Percentiles rank a stretch among this genome's conserved stretches.
Evolutionary conservation across 2,113 vertebrate species (phyloP).

Genomic region (Eulemur macaco): DNA sequence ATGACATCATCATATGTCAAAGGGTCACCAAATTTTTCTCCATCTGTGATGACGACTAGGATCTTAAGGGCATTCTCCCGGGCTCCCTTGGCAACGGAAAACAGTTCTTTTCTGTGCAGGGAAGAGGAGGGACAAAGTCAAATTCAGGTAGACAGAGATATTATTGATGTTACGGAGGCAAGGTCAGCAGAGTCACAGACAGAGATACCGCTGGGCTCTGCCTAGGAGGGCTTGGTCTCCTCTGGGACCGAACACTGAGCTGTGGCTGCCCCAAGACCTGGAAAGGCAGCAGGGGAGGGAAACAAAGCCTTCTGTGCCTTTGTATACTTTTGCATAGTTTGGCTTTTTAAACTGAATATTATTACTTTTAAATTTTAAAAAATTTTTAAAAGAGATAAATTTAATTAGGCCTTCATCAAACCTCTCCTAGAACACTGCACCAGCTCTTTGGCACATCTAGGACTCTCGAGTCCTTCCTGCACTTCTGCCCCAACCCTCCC

Average conservation of each 20-base stretch:
- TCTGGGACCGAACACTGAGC: neutral
- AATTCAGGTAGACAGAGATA: neutral
- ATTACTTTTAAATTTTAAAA: constrained; percentile 3
- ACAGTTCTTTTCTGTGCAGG: constrained; percentile 76
- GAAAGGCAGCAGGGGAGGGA: neutral
- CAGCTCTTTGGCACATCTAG: neutral
- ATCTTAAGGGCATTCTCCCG: constrained; percentile 77
- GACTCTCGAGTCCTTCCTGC: neutral
- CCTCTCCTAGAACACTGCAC: neutral
- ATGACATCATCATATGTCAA: constrained; percentile 74
- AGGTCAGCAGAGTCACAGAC: neutral
- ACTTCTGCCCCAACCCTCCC: neutral
- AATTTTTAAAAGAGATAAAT: neutral
- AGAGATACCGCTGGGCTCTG: neutral
- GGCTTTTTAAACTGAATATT: neutral
- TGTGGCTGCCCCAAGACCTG: neutral
- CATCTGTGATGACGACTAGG: constrained; percentile 87
- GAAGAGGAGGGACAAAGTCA: constrained; percentile 21
- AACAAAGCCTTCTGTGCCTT: neutral
- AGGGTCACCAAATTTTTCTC: constrained; percentile 53
- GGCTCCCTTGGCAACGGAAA: constrained; percentile 66
- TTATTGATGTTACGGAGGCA: accelerated
- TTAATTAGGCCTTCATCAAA: neutral
- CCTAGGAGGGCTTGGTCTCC: neutral
- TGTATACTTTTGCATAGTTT: neutral